Evolutionary conservation across 2,888 invertebrate species (phyloP).

Genomic region (Hipparchia sbordonii): DNA sequence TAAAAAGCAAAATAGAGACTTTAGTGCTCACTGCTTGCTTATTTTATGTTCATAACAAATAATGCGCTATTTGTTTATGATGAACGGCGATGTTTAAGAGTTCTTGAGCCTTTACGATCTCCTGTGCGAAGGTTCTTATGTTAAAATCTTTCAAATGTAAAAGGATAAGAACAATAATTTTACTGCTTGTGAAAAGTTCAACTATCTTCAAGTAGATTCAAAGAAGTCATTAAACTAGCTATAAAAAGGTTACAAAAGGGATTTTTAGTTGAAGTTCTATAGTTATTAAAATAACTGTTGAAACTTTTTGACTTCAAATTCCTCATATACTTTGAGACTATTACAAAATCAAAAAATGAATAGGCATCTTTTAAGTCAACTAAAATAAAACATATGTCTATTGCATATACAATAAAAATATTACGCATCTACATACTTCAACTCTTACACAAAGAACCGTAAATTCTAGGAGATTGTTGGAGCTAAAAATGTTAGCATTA

Average conservation of each 20-base stretch:
- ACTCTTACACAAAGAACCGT: neutral
- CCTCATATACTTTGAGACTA: neutral
- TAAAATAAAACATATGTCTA: no score
- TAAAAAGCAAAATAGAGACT: neutral
- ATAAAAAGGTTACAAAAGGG: neutral
- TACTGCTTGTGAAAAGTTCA: conserved; percentile 1
- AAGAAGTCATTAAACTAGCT: conserved; percentile 5
- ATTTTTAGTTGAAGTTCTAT: neutral
- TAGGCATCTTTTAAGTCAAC: no score
- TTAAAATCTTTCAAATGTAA: neutral
- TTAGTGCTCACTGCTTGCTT: neutral
- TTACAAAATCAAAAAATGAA: no score
- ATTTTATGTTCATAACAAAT: conserved; percentile 5
- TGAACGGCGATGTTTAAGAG: conserved; percentile 12
- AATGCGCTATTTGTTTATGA: conserved; percentile 14
- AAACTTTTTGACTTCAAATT: neutral
- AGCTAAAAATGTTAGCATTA: neutral
- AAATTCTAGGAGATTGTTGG: neutral
- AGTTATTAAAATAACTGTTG: neutral
- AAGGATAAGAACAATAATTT: conserved; percentile 15
- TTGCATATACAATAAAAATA: no score
- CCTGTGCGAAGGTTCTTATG: neutral
- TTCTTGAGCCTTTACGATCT: conserved; percentile 8
- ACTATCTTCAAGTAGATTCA: neutral
- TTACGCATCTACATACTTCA: no score